phyloP scores from a whole-genome alignment of 2,888 invertebrate genomes.

The Periphyllus acericola region DNA sequence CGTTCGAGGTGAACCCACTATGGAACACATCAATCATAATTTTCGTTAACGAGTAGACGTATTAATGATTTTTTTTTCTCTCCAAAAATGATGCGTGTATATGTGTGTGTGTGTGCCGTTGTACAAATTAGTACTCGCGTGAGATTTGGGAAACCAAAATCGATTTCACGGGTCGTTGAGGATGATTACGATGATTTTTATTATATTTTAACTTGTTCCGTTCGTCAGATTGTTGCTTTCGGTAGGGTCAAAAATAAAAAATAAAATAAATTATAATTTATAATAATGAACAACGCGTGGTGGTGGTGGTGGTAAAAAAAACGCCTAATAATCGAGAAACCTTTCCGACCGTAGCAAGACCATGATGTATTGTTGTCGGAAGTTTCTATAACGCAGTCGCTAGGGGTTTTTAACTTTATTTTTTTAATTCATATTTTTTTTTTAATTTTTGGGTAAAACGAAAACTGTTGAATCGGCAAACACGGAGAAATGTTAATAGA shows the following conservation, averaged over 20 bases:
- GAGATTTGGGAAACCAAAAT: conserved; percentile 42
- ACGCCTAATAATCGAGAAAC: conserved; percentile 51
- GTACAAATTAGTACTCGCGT: conserved; percentile 31
- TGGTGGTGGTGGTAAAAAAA: background rate
- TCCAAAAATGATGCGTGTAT: background rate
- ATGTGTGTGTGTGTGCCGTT: background rate
- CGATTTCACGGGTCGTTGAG: conserved; percentile 53
- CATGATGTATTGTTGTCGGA: conserved; percentile 44
- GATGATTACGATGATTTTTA: conserved; percentile 45
- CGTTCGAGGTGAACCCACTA: background rate
- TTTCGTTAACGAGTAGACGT: conserved; percentile 17
- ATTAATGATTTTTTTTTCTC: conserved; percentile 43
- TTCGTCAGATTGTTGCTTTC: conserved; percentile 49
- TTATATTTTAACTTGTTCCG: background rate
- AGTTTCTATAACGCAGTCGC: conserved; percentile 17
- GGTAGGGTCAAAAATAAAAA: conserved; percentile 1
- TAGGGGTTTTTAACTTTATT: conserved; percentile 11
- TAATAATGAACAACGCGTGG: conserved; percentile 46
- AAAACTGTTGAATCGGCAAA: conserved; percentile 43
- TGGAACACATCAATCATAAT: conserved; percentile 43
- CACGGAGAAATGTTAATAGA: background rate
- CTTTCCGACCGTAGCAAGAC: conserved; percentile 21
- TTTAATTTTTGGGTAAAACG: background rate
- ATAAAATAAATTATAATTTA: conserved; percentile 47
- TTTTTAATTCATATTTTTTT: background rate